Conservation (phyloP, 2,797 vertebrate species). For the Momotus momota region DNA sequence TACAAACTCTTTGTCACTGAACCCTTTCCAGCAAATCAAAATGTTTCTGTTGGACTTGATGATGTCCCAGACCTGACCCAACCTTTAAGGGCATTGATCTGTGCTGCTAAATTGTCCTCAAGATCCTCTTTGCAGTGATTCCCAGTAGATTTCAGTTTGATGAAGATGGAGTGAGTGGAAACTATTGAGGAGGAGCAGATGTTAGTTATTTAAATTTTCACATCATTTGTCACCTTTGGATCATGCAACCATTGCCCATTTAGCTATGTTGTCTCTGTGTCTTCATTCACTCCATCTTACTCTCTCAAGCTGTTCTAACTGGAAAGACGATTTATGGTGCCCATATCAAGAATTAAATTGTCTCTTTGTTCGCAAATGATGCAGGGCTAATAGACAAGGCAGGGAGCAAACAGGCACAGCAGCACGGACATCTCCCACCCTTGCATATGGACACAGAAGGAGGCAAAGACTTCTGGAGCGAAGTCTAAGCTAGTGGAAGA, state of each 20-base stretch:
- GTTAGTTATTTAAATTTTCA: background rate
- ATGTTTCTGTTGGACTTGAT: background rate
- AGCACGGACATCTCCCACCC: accelerated
- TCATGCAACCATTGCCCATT: background rate
- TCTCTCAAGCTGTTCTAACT: background rate
- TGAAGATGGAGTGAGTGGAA: background rate
- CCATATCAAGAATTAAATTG: background rate
- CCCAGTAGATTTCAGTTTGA: background rate
- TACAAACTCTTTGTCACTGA: background rate
- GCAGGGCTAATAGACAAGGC: background rate
- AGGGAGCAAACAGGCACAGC: background rate
- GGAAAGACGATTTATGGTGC: background rate
- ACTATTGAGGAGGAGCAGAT: background rate
- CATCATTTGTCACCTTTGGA: background rate
- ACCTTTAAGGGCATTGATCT: background rate
- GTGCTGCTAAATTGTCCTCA: background rate
- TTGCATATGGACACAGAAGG: background rate
- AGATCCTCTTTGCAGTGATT: background rate
- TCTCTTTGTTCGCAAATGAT: background rate
- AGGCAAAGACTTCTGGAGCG: background rate
- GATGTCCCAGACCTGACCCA: background rate
- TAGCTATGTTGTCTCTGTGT: background rate
- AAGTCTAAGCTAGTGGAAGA: background rate
- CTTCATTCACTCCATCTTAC: background rate
- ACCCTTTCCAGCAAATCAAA: background rate